Percentiles rank a stretch among this genome's conserved stretches.
These are phyloP conservation scores for Rotaria macrura DNA, from an alignment of 2,888 invertebrate genomes.

Conservation along the genomic window DNA sequence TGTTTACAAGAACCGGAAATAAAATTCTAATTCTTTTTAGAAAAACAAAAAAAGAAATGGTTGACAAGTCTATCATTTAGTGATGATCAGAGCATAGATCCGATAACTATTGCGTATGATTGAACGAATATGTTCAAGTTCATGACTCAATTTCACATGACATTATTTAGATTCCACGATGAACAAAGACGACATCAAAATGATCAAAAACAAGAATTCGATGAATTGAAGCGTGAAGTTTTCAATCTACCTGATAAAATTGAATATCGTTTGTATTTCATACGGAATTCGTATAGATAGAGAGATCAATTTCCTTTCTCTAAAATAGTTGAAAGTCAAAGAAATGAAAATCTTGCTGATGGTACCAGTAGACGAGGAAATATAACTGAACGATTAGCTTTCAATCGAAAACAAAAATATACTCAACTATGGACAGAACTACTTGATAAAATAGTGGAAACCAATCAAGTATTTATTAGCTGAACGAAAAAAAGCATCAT, in stretches of 20 bases:
- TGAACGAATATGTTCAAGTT: not conserved
- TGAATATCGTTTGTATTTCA: not conserved
- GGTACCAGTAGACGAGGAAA: not conserved
- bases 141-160: not conserved
- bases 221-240: slow-evolving; percentile 1
- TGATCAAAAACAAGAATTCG: not conserved
- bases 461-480: not conserved
- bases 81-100: not conserved
- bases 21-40: not conserved
- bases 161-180: not conserved
- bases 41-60: not conserved
- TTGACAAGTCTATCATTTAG: not conserved
- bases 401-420: not conserved
- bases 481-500: too few relatives aligned
- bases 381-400: not conserved
- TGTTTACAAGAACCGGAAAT: too few relatives aligned
- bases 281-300: not conserved
- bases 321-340: not conserved
- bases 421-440: not conserved
- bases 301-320: not conserved
- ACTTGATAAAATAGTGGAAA: not conserved
- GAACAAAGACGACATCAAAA: not conserved
- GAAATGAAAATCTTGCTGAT: not conserved
- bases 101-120: not conserved
- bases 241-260: not conserved